Evolutionary conservation across 2,888 invertebrate species (phyloP).

Genomic region (Salpingus planirostris): DNA sequence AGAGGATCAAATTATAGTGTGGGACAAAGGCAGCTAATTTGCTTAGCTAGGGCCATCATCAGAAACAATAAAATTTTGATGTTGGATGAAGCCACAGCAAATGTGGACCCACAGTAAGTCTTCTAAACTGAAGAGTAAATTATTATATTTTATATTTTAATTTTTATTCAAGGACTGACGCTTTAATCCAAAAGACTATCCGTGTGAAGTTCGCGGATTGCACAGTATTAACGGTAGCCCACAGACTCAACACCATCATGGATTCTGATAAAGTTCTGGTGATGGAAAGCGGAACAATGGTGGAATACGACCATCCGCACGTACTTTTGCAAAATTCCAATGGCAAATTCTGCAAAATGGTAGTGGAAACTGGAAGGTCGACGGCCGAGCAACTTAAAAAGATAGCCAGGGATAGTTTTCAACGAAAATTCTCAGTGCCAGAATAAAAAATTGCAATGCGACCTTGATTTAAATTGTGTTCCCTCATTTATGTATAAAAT

Average conservation of each 20-base stretch:
- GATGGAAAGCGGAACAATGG: conserved; percentile 61
- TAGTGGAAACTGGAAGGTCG: conserved; percentile 24
- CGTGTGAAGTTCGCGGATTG: conserved; percentile 63
- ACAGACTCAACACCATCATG: conserved; percentile 76
- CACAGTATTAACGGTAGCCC: conserved; percentile 76
- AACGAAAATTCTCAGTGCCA: neutral
- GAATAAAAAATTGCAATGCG: no score
- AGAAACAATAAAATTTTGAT: conserved; percentile 76
- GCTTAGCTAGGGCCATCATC: conserved; percentile 80
- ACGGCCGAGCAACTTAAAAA: neutral
- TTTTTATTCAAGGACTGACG: no score
- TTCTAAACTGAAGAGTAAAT: no score
- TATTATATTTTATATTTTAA: no score
- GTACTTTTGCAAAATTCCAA: conserved; percentile 50
- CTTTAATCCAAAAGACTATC: conserved; percentile 67
- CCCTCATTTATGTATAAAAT: no score
- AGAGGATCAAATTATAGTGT: conserved; percentile 81
- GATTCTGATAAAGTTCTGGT: conserved; percentile 69
- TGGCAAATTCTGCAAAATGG: conserved; percentile 55
- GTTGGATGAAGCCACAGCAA: conserved; percentile 89
- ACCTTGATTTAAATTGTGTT: no score
- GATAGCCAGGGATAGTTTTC: conserved; percentile 33
- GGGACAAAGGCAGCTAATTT: conserved; percentile 84
- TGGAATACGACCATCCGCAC: conserved; percentile 70
- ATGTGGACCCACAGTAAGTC: conserved; percentile 72